Evolutionary conservation across 1,140 invertebrate species (phyloP), one percentile per base, ranked within the genome.

Genomic region (Araneus ventricosus): DNA sequence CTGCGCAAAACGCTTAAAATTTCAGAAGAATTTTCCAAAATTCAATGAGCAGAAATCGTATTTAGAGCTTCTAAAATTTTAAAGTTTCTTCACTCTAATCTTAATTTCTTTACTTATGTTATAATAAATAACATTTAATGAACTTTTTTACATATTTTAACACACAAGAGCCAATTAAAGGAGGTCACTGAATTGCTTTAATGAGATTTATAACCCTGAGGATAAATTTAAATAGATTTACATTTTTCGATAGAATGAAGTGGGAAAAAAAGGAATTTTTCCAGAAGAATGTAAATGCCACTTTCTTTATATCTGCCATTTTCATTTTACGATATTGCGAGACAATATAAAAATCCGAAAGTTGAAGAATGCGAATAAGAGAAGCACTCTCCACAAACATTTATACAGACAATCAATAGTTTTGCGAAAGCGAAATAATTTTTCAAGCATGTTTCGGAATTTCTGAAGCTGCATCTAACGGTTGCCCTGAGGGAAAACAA

Each of bases 391-490:
- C 20, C 70, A 17, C 70, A 75, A 75, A 75, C 30, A 37, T 37
- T 75, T 75, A 75, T 75, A 75, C 34, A 52, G 80, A 27, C 24
- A 82, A 82, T 82, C 80, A 82, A 82, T 82, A 82, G 39, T 82
- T 82, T 82, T 24, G 24, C n/a, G 30, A 41, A 82, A 82, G 80
- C 22, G n/a, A 82, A 82, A 82, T 82, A 75, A 82, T 82, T 82
- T 82, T 82, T 82, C 80, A 45, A 45, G 80, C 41, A 82, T 82
- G 41, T 82, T 82, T 82, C 39, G 45, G 4, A 45, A n/a, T 82
- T 82, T 82, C 14, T 82, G 37, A 41, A 20, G 37, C 3, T 45
- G 80, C 41, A n/a, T 24, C 1, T 41, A 39, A 39, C 79, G 10
- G 39, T 82, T 52, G 39, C 80, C 41, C 41, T 24, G 27, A 17